Evolutionary conservation across 2,888 invertebrate genomes (phyloP).

Genomic region (Drosophila macrospina): DNA sequence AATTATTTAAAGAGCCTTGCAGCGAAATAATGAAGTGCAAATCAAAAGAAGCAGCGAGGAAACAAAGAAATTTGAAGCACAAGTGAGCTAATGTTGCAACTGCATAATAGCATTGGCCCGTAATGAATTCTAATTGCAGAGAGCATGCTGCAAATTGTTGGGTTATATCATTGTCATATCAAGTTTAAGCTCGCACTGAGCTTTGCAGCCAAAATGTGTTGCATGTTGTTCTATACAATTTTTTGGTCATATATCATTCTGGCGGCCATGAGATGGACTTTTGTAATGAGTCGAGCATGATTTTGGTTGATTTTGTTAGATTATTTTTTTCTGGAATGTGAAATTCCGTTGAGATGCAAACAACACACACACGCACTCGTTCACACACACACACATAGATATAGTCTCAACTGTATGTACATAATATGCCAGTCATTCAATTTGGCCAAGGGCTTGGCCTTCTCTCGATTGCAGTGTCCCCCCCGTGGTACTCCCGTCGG

Average conservation of each 20-base stretch:
- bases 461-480: neutral
- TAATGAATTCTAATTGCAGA: slow-evolving; percentile 3
- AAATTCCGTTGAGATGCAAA: slow-evolving; percentile 44
- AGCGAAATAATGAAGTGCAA: no score
- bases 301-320: slow-evolving; percentile 50
- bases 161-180: slow-evolving; percentile 6
- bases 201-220: neutral
- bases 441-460: slow-evolving; percentile 30
- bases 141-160: slow-evolving; percentile 2
- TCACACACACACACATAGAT: slow-evolving; percentile 5
- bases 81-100: slow-evolving; percentile 3
- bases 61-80: neutral
- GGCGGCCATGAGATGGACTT: slow-evolving; percentile 60
- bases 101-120: neutral
- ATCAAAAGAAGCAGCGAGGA: no score
- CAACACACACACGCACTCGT: slow-evolving; percentile 5
- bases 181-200: slow-evolving; percentile 4
- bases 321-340: neutral
- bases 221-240: neutral
- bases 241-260: slow-evolving; percentile 24
- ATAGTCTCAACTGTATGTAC: slow-evolving; percentile 1
- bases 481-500: neutral
- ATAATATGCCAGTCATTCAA: slow-evolving; percentile 67
- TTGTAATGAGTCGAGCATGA: slow-evolving; percentile 75
- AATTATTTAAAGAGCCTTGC: no score